Percentiles rank a stretch among this genome's conserved stretches.
These are phyloP conservation scores for Micromussa lordhowensis DNA, from an alignment of 92 coral and sea anemone species.

Conservation along the genomic window DNA sequence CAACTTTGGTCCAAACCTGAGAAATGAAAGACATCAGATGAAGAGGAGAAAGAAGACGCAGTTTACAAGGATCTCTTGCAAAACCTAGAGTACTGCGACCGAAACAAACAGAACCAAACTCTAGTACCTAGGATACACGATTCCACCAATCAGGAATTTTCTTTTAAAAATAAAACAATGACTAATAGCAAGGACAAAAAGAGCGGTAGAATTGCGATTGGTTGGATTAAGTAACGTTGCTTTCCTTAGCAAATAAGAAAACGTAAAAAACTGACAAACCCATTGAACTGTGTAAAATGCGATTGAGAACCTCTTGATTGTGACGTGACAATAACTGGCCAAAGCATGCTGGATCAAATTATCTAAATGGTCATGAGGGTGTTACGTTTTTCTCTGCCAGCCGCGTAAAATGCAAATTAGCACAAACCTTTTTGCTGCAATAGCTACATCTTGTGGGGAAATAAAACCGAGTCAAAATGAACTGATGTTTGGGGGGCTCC, in stretches of 20 bases:
- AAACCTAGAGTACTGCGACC: no score
- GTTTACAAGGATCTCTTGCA: neutral
- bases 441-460: constrained; percentile 95
- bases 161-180: neutral
- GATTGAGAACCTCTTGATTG: no score
- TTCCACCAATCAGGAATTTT: no score
- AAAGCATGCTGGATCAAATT: neutral
- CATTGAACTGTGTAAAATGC: neutral
- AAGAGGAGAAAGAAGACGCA: neutral
- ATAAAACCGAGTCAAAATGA: constrained; percentile 92
- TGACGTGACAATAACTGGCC: neutral
- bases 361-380: neutral
- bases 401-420: neutral
- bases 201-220: neutral
- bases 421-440: constrained; percentile 91
- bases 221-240: neutral
- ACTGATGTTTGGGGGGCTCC: constrained; percentile 86
- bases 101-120: no score
- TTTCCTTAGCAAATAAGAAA: neutral
- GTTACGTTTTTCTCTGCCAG: neutral
- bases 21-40: neutral
- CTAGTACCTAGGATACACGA: no score
- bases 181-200: neutral
- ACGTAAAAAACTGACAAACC: no score
- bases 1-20: constrained; percentile 97